Evolutionary conservation across 2,888 invertebrate species (phyloP), one percentile per base, ranked within the genome.

Genomic region (Caenorhabditis zanzibari): DNA sequence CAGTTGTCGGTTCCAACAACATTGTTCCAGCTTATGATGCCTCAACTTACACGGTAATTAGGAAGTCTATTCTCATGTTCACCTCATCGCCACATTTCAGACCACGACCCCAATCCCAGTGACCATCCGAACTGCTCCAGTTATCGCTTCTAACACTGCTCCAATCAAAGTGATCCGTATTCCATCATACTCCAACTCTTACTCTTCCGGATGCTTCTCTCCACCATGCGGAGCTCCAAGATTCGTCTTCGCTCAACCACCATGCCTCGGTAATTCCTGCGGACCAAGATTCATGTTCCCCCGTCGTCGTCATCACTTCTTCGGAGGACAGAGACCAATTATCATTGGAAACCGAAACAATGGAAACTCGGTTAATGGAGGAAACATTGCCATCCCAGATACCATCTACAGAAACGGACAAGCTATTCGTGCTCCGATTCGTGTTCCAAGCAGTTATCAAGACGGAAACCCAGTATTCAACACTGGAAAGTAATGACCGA

Each of bases 381-480:
- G 71, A 49, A 64, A 54, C 35, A 38, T 82, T 24, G 81, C 71
- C 14, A 69, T 82, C 26, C 81, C 81, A 41, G 81, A 82, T 49
- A 75, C 76, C 12, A 75, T 82, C 47, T 82, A 72, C 66, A 63
- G 28, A 16, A 72, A 82, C 52, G 81, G 79, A 63, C 58, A 41
- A 26, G 75, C 71, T 2, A 64, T 71, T 32, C 56, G 69, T 58
- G 75, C 81, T 41, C 81, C 81, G 19, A 71, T 82, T 41, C 81
- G 76, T 26, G 68, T 82, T 19, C 82, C 76, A 54, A 73, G 66
- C 73, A 82, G 76, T 28, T 82, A 82, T 66, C 64, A 72, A 56
- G 82, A 82, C 26, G 82, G 82, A 61, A 82, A 82, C 56, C 82
- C 82, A 59, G 82, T 82, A 2, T 82, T 82, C 66, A 64, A 58